Evolutionary conservation across 1,140 invertebrate genomes (phyloP), one percentile per base, ranked within the genome.

Genomic region (Pseudomyrmex pallidus): DNA sequence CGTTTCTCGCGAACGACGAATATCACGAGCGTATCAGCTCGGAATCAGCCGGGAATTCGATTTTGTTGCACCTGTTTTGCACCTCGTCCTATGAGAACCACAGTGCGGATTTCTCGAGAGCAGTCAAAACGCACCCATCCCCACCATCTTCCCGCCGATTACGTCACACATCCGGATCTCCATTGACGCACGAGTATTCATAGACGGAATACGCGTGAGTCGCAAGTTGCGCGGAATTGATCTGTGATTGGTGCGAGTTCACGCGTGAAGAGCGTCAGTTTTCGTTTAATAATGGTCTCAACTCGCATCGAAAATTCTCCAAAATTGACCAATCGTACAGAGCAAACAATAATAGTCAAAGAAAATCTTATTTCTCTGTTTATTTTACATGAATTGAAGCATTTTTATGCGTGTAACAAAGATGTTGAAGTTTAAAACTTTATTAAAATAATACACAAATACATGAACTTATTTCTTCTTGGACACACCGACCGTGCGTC

Each of bases 401-500:
- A 35, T 35, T 35, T 35, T 35, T 35, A 35, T 35, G 0, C 35
- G 5, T 35, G 35, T 35, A 35, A 35, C 35, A 35, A 35, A 35
- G 35, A 35, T 35, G 0, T 35, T 7, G 35, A 35, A 17, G 67
- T 89, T 89, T 83, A 68, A 85, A 48, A 80, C 44, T 91, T 90
- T 90, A 91, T 90, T 91, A 62, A 84, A 87, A 76, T 61, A 8
- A 22, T 77, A 66, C 17, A 13, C 84, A 87, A 35, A 35, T 1
- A 35, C 35, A 35, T 35, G 35, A 48, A 67, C 61, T 97, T 98
- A 98, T 97, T 99, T 99, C 98, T 99, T 99, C 96, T 99, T 99
- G 92, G 98, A 99, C 88, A 99, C 99, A 98, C 99, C 99, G 91
- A 99, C 99, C 95, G 99, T 99, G 95, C 99, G 96, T 95, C 99